phyloP scores from a whole-genome alignment of 2,888 invertebrate genomes.

The Lathronympha strigana region DNA sequence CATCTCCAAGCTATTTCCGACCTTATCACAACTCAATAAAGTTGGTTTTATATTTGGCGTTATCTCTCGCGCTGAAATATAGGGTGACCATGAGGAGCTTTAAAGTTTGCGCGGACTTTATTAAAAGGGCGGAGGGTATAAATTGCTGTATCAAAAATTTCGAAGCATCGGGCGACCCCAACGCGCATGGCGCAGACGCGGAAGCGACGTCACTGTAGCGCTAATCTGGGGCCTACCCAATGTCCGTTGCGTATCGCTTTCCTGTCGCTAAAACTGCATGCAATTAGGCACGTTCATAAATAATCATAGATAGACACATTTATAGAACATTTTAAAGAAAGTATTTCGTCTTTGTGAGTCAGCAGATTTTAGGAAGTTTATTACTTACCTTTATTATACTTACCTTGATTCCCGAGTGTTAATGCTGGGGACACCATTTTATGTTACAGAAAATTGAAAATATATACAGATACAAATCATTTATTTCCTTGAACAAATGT shows the following conservation, averaged over 20 bases:
- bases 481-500: too few species aligned
- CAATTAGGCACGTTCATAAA: background rate
- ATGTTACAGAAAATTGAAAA: too few species aligned
- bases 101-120: conserved; percentile 62
- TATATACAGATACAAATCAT: too few species aligned
- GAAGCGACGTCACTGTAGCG: conserved; percentile 79
- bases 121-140: conserved; percentile 65
- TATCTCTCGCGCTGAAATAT: conserved; percentile 58
- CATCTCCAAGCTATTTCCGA: conserved; percentile 42
- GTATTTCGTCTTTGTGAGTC: too few species aligned
- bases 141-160: conserved; percentile 58
- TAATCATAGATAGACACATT: background rate
- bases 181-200: conserved; percentile 74
- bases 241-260: conserved; percentile 53
- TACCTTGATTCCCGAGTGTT: too few species aligned
- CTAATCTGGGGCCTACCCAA: conserved; percentile 67
- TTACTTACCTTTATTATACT: background rate
- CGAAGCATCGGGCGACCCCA: conserved; percentile 59
- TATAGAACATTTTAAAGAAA: background rate
- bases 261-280: conserved; percentile 44
- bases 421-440: too few species aligned
- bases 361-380: too few species aligned
- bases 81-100: conserved; percentile 55
- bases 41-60: conserved; percentile 45
- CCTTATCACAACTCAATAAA: conserved; percentile 47